A percentile compares a stretch with the other conserved stretches of the same genome.
phyloP scores from a whole-genome alignment of 30 jellyfish, hydroid and myxozoan species.

The Clytia hemisphaerica region DNA sequence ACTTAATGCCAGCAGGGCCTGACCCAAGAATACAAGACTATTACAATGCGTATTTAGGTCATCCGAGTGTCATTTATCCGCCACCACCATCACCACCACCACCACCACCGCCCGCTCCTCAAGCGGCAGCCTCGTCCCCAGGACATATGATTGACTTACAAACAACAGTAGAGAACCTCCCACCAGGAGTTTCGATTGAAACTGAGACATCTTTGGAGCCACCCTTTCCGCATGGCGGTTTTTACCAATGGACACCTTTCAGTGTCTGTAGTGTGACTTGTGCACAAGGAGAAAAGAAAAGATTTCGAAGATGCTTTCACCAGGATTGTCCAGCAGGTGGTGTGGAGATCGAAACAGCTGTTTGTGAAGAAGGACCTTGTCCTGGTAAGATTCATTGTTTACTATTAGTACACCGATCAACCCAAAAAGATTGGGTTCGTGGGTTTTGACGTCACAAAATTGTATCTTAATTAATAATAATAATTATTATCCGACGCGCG shows the following conservation, averaged over 20 bases:
- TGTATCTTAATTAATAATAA: no score
- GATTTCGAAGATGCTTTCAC: slow-evolving; percentile 79
- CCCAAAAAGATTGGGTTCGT: no score
- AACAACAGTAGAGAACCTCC: not conserved
- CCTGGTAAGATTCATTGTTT: slow-evolving; percentile 51
- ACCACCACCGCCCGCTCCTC: slow-evolving; percentile 11
- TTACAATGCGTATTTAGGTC: slow-evolving; percentile 19
- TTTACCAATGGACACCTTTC: slow-evolving; percentile 68
- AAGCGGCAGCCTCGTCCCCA: slow-evolving; percentile 2
- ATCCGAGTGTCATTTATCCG: no score
- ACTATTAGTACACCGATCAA: no score
- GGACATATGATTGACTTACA: slow-evolving; percentile 24
- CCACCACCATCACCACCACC: slow-evolving; percentile 31
- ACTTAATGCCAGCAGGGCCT: slow-evolving; percentile 23
- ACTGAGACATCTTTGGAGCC: slow-evolving; percentile 15
- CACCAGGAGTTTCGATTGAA: slow-evolving; percentile 15
- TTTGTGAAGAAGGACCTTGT: slow-evolving; percentile 69
- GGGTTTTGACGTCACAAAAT: not conserved
- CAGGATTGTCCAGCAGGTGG: slow-evolving; percentile 99
- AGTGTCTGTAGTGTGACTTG: slow-evolving; percentile 82
- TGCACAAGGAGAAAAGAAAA: slow-evolving; percentile 89
- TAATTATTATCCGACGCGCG: no score
- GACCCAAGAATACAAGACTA: slow-evolving; percentile 38
- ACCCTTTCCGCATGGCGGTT: slow-evolving; percentile 3
- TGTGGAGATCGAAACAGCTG: slow-evolving; percentile 80